Conservation (phyloP, 2,888 invertebrate species). For the Ophion ventricosus region DNA sequence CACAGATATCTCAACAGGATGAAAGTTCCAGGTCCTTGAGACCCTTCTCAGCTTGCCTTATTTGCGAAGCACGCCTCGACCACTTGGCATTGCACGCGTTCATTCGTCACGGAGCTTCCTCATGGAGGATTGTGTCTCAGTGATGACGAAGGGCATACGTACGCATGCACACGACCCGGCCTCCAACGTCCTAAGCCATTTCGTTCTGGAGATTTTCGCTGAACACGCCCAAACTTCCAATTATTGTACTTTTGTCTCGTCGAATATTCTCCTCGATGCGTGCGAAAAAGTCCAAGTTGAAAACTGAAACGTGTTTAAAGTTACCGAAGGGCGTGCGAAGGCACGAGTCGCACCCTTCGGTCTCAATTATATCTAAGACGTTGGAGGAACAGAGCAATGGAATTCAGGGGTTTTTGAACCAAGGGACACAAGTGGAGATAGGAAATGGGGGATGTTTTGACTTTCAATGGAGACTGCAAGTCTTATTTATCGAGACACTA, state of each 20-base stretch:
- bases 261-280: background rate
- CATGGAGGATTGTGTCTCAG: conserved; percentile 46
- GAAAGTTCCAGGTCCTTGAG: conserved; percentile 43
- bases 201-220: conserved; percentile 26
- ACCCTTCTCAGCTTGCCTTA: conserved; percentile 53
- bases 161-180: background rate
- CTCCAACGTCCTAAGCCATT: conserved; percentile 4
- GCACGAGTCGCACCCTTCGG: background rate
- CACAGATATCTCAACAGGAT: conserved; percentile 19
- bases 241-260: conserved; percentile 8
- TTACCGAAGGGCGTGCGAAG: background rate
- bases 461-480: too few species aligned
- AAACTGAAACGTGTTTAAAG: background rate
- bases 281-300: background rate
- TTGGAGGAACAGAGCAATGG: too few species aligned
- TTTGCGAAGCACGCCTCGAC: conserved; percentile 60
- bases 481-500: too few species aligned
- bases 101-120: conserved; percentile 59
- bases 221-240: conserved; percentile 2
- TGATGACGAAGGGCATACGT: conserved; percentile 42
- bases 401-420: too few species aligned
- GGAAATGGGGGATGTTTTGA: too few species aligned
- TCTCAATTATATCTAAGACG: too few species aligned
- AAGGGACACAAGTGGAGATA: too few species aligned
- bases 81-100: conserved; percentile 48